A percentile compares a stretch with the other conserved stretches of the same genome.
Evolutionary conservation across 2,113 vertebrate species (phyloP).

Genomic region (Myodes glareolus): DNA sequence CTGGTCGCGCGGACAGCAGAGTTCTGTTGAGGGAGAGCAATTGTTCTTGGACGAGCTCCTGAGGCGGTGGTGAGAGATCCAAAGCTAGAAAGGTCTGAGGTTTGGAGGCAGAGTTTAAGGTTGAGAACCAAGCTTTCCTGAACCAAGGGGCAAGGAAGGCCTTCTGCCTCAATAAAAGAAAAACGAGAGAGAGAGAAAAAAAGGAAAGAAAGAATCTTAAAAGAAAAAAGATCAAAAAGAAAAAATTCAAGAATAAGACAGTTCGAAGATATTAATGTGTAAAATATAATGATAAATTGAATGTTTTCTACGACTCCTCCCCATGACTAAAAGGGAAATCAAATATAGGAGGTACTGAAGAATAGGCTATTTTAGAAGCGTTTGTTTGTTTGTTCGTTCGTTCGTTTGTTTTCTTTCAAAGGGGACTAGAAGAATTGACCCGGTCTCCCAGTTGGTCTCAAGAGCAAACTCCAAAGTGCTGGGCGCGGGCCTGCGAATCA

Average conservation of each 20-base stretch:
- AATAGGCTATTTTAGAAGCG: not conserved
- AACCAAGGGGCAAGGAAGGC: not conserved
- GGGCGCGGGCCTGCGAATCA: not conserved
- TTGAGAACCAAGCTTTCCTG: not conserved
- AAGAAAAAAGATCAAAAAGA: not conserved
- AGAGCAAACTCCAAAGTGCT: not conserved
- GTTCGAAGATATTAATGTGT: not conserved
- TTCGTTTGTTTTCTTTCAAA: not conserved
- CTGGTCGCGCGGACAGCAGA: not conserved
- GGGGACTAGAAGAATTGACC: not conserved
- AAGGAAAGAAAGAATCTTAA: not conserved
- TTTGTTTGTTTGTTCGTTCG: not conserved
- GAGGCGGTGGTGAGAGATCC: conserved; percentile 31
- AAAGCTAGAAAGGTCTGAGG: conserved; percentile 35
- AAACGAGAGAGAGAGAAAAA: not conserved
- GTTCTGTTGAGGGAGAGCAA: not conserved
- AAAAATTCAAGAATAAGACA: conserved; percentile 27
- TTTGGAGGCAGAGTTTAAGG: conserved; percentile 60
- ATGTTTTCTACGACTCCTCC: conserved; percentile 33
- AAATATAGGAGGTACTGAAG: not conserved
- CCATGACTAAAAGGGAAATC: not conserved
- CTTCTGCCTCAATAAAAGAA: not conserved
- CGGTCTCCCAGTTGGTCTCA: fast-evolving
- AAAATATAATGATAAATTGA: conserved; percentile 40
- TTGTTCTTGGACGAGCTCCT: not conserved